Evolutionary conservation across 2,113 vertebrate species (phyloP).

Genomic region (Callionymus lyra): DNA sequence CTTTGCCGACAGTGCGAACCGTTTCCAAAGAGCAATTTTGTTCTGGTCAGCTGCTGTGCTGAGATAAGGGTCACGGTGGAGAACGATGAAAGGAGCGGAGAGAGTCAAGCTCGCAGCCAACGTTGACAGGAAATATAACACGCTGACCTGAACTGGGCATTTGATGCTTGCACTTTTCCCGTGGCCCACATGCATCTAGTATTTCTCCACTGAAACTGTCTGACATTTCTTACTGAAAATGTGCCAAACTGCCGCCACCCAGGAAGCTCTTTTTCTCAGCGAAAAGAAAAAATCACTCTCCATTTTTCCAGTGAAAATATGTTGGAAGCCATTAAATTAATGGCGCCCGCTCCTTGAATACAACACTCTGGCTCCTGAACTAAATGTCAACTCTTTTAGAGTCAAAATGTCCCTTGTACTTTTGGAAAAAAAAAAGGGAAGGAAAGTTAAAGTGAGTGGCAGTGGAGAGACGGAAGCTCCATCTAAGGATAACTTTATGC

Average conservation of each 20-base stretch:
- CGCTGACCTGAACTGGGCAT: slow-evolving; percentile 21
- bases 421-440: slow-evolving; percentile 35
- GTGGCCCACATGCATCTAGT: slow-evolving; percentile 4
- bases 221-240: slow-evolving; percentile 29
- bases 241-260: slow-evolving; percentile 1
- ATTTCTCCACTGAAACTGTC: slow-evolving; percentile 6
- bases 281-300: slow-evolving; percentile 20
- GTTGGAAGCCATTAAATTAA: slow-evolving; percentile 47
- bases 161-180: slow-evolving; percentile 12
- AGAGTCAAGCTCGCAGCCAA: slow-evolving; percentile 12
- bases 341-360: slow-evolving; percentile 32
- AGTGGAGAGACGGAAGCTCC: slow-evolving; percentile 21
- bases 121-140: slow-evolving; percentile 25
- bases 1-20: not conserved
- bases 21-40: slow-evolving; percentile 21
- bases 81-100: slow-evolving; percentile 17
- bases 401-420: slow-evolving; percentile 28
- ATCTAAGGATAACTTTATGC: slow-evolving; percentile 29
- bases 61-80: slow-evolving; percentile 25
- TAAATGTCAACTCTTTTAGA: slow-evolving; percentile 59
- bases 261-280: not conserved
- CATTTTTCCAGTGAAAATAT: slow-evolving; percentile 25
- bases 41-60: slow-evolving; percentile 29
- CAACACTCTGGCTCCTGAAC: slow-evolving; percentile 37
- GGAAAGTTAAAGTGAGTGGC: slow-evolving; percentile 34